Percentiles rank a stretch among this genome's conserved stretches.
Conservation (phyloP, 2,113 vertebrate genomes). For the Tragelaphus scriptus region DNA sequence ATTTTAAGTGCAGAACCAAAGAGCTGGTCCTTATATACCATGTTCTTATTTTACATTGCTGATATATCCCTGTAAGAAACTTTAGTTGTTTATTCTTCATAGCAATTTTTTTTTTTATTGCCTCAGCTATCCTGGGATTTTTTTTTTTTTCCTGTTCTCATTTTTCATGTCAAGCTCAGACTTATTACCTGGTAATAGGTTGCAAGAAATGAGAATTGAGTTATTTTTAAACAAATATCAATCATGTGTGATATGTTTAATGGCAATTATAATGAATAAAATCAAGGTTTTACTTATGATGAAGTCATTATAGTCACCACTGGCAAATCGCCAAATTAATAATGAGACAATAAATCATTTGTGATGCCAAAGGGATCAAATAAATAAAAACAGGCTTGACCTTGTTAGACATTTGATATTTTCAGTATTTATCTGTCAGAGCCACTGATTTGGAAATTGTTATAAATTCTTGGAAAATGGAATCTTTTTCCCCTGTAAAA, state of each 20-base stretch:
- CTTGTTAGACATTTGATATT: conserved; percentile 46
- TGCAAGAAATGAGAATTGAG: conserved; percentile 29
- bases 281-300: conserved; percentile 23
- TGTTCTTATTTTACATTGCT: neutral
- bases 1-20: neutral
- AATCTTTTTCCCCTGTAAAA: conserved; percentile 29
- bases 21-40: neutral
- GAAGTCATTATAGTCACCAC: neutral
- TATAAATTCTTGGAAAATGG: conserved; percentile 51
- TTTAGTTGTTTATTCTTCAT: neutral
- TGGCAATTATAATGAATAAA: conserved; percentile 53
- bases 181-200: conserved; percentile 34
- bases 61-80: neutral
- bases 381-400: conserved; percentile 46
- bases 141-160: neutral
- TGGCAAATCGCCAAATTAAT: conserved; percentile 43
- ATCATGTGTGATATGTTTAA: conserved; percentile 17
- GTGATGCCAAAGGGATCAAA: neutral
- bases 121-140: neutral
- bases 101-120: neutral
- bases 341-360: neutral
- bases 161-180: conserved; percentile 40
- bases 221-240: conserved; percentile 47
- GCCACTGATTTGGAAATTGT: conserved; percentile 56
- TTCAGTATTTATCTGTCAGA: conserved; percentile 38